Evolutionary conservation across 2,888 invertebrate genomes (phyloP).

Genomic region (Cephus nigrinus): DNA sequence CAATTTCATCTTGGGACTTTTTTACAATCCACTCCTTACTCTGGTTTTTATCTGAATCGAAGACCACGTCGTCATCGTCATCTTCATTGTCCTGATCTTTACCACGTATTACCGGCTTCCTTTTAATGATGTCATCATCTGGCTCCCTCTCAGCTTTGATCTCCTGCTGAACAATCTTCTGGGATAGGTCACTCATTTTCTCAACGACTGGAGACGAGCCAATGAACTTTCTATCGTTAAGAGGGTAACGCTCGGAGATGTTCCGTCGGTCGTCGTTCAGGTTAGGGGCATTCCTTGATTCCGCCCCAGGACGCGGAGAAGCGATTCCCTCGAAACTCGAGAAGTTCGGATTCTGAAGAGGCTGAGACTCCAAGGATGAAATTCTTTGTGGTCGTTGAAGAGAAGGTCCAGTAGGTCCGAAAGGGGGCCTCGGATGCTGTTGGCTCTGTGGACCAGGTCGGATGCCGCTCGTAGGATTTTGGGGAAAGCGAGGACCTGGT

Average conservation of each 20-base stretch:
- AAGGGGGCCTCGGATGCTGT: constrained; percentile 8
- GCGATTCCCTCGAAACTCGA: too few relatives aligned
- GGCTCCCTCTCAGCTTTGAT: neutral
- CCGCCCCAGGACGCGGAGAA: too few relatives aligned
- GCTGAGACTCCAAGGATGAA: too few relatives aligned
- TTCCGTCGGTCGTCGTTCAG: too few relatives aligned
- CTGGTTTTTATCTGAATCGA: constrained; percentile 33
- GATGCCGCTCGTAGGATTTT: constrained; percentile 19
- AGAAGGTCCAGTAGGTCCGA: neutral
- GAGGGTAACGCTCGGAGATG: too few relatives aligned
- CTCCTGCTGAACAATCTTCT: neutral
- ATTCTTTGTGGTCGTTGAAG: neutral
- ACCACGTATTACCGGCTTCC: neutral
- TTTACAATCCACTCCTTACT: neutral
- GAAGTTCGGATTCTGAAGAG: too few relatives aligned
- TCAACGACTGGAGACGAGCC: too few relatives aligned
- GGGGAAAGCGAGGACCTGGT: constrained; percentile 3
- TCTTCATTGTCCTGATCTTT: constrained; percentile 36
- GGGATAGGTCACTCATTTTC: too few relatives aligned
- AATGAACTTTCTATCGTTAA: too few relatives aligned
- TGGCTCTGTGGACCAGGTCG: constrained; percentile 2
- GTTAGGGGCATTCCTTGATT: too few relatives aligned
- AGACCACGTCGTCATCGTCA: constrained; percentile 47
- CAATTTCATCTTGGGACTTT: too few relatives aligned
- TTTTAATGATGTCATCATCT: neutral